A percentile compares a stretch with the other conserved stretches of the same genome.
Conservation (phyloP, 2,797 vertebrate genomes). For the Bothrops alternatus region DNA sequence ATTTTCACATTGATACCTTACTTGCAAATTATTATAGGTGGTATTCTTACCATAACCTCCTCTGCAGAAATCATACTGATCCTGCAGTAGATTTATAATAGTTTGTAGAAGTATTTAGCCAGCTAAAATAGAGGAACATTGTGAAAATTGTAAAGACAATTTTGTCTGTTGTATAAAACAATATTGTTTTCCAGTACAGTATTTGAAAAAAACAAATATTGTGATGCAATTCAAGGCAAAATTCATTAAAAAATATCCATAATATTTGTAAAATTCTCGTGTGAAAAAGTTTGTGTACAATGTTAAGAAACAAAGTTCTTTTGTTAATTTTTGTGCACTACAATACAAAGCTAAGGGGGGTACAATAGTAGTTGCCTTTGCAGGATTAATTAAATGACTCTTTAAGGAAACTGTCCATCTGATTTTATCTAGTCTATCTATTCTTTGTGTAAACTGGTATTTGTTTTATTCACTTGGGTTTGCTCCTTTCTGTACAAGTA, state of each 20-base stretch:
- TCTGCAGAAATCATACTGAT: conserved; percentile 28
- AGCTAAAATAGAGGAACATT: conserved; percentile 5
- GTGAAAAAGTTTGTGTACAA: not conserved
- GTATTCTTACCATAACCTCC: conserved; percentile 27
- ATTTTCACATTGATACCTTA: conserved; percentile 25
- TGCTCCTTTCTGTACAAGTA: not conserved
- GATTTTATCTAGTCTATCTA: not conserved
- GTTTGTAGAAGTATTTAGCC: conserved; percentile 15
- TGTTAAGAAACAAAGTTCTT: not conserved
- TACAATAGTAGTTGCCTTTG: not conserved
- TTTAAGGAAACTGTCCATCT: not conserved
- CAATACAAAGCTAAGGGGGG: not conserved
- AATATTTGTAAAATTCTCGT: not conserved
- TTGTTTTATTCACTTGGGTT: not conserved
- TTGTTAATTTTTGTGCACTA: too few relatives aligned
- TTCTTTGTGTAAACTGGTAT: not conserved
- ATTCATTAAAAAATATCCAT: not conserved
- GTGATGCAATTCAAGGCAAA: not conserved
- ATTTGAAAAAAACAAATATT: not conserved
- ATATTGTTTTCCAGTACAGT: not conserved
- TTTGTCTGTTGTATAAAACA: not conserved
- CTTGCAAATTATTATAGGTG: conserved; percentile 38
- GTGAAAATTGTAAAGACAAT: not conserved
- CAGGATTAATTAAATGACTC: not conserved
- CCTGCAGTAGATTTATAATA: conserved; percentile 25